phyloP scores from a whole-genome alignment of 2,888 invertebrate genomes.

The Pecten maximus region DNA sequence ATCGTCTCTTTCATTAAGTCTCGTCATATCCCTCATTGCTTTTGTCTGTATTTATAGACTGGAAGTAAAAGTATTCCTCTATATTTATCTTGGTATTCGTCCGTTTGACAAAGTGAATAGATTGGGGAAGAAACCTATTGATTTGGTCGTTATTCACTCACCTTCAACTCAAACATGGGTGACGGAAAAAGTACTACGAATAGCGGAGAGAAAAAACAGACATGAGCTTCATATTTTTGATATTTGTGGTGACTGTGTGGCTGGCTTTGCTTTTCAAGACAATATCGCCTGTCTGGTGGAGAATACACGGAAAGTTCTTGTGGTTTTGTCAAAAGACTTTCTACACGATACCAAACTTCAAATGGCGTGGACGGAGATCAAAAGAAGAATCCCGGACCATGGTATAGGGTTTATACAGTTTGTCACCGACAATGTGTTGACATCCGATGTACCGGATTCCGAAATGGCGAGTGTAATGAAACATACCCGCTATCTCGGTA shows the following conservation, averaged over 20 bases:
- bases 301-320: conserved; percentile 57
- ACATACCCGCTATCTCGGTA: background rate
- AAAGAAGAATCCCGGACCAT: background rate
- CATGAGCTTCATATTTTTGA: conserved; percentile 51
- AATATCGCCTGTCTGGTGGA: conserved; percentile 56
- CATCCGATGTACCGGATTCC: background rate
- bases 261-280: conserved; percentile 60
- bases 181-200: conserved; percentile 51
- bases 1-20: conserved; percentile 46
- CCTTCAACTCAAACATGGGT: conserved; percentile 52
- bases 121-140: conserved; percentile 47
- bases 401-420: background rate
- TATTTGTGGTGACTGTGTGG: conserved; percentile 56
- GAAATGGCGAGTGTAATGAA: background rate
- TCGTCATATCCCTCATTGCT: conserved; percentile 47
- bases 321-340: conserved; percentile 55
- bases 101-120: conserved; percentile 59
- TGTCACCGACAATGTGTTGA: background rate
- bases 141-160: conserved; percentile 57
- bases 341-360: background rate
- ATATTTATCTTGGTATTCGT: conserved; percentile 60
- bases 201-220: conserved; percentile 41
- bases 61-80: conserved; percentile 61
- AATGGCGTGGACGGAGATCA: background rate
- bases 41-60: conserved; percentile 57